Evolutionary conservation across 2,797 vertebrate genomes (phyloP).

Genomic region (Hybognathus amarus): DNA sequence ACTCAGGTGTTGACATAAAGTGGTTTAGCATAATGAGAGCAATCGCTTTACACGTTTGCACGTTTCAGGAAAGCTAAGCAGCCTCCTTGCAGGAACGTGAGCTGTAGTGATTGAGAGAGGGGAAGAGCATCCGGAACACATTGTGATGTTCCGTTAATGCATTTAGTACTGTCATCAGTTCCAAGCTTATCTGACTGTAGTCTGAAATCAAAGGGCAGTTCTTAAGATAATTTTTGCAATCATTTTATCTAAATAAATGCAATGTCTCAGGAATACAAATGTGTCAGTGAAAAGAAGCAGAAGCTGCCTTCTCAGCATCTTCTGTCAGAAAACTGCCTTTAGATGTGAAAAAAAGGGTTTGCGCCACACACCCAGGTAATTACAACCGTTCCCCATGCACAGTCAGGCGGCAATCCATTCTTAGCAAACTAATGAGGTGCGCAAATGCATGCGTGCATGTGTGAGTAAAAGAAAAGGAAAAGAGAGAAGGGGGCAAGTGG

Average conservation of each 20-base stretch:
- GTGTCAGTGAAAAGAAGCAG: not conserved
- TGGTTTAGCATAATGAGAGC: constrained; percentile 70
- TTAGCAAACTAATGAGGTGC: constrained; percentile 68
- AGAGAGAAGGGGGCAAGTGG: constrained; percentile 38
- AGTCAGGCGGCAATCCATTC: constrained; percentile 60
- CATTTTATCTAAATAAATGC: not conserved
- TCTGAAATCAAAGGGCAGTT: constrained; percentile 13
- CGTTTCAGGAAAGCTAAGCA: constrained; percentile 56
- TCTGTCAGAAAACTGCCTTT: not conserved
- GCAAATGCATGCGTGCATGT: constrained; percentile 31
- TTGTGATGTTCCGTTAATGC: constrained; percentile 56
- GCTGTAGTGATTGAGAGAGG: constrained; percentile 44
- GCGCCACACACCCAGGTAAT: constrained; percentile 66
- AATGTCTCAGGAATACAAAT: constrained; percentile 8
- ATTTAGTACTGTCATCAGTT: constrained; percentile 56
- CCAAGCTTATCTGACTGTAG: not conserved
- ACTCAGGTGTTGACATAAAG: constrained; percentile 64
- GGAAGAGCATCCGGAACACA: not conserved
- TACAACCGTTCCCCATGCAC: constrained; percentile 59
- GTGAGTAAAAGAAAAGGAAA: constrained; percentile 30
- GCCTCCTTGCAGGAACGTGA: constrained; percentile 42
- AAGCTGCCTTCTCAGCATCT: constrained; percentile 30
- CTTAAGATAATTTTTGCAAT: not conserved
- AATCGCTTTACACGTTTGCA: constrained; percentile 70
- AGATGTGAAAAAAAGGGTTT: constrained; percentile 4